A percentile compares a stretch with the other conserved stretches of the same genome.
Evolutionary conservation across 2,888 invertebrate species (phyloP).

Genomic region (Eulithis testata): DNA sequence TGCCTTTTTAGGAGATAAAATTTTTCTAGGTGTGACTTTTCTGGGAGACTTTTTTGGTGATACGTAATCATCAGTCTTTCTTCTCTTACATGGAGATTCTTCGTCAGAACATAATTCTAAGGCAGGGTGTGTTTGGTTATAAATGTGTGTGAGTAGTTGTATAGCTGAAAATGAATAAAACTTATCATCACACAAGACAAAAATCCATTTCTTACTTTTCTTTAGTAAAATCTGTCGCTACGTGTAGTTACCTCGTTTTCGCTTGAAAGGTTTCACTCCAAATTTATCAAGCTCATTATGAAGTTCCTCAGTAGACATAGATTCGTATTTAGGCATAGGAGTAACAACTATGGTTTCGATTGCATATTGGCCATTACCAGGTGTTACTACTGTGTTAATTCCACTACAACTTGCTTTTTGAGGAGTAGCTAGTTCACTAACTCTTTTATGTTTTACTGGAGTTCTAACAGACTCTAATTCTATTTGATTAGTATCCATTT

Average conservation of each 20-base stretch:
- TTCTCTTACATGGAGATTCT: slow-evolving; percentile 58
- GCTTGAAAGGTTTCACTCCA: slow-evolving; percentile 88
- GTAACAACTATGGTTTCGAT: slow-evolving; percentile 84
- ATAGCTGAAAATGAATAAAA: slow-evolving; percentile 73
- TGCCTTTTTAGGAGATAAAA: slow-evolving; percentile 28
- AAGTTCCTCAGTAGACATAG: slow-evolving; percentile 84
- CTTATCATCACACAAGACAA: neutral
- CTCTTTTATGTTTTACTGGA: slow-evolving; percentile 50
- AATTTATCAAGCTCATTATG: slow-evolving; percentile 85
- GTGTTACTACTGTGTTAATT: slow-evolving; percentile 56
- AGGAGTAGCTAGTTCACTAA: slow-evolving; percentile 41
- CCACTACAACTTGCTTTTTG: slow-evolving; percentile 40
- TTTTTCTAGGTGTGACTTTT: slow-evolving; percentile 32
- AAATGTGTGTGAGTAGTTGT: slow-evolving; percentile 86
- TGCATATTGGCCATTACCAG: slow-evolving; percentile 71
- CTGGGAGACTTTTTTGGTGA: slow-evolving; percentile 24
- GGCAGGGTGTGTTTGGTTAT: slow-evolving; percentile 88
- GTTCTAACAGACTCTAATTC: slow-evolving; percentile 19
- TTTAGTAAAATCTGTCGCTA: neutral
- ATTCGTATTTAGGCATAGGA: slow-evolving; percentile 84
- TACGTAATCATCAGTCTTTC: slow-evolving; percentile 54
- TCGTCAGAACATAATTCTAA: slow-evolving; percentile 61
- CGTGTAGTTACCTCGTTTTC: slow-evolving; percentile 80
- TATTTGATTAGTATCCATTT: slow-evolving; percentile 7
- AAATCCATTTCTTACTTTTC: neutral